Evolutionary conservation across 2,888 invertebrate species (phyloP).

Genomic region (Venusia cambrica): DNA sequence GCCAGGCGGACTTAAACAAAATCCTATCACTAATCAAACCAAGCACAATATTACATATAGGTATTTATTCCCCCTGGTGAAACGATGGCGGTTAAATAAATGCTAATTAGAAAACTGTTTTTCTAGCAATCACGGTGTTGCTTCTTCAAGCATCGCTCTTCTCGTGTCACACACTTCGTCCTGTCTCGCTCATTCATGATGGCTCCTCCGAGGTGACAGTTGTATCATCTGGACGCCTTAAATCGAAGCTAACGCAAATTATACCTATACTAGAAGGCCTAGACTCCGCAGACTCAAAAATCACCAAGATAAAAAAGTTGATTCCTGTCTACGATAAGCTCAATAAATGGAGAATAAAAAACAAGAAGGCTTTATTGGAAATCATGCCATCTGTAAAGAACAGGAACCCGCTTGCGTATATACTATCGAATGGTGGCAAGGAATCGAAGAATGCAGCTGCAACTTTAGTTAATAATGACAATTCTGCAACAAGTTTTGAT

Average conservation of each 20-base stretch:
- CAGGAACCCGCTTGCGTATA: slow-evolving; percentile 11
- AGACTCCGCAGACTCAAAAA: slow-evolving; percentile 8
- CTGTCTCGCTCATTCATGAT: slow-evolving; percentile 6
- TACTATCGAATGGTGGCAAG: slow-evolving; percentile 7
- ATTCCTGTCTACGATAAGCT: slow-evolving; percentile 12
- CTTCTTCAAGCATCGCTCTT: slow-evolving; percentile 9
- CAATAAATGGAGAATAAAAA: slow-evolving; percentile 6
- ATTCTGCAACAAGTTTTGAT: no score
- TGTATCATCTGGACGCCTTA: neutral
- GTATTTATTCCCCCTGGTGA: no score
- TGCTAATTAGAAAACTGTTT: no score
- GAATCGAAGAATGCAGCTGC: no score
- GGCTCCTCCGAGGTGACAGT: neutral
- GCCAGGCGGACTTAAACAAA: no score
- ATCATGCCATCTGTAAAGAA: slow-evolving; percentile 11
- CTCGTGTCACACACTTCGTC: slow-evolving; percentile 11
- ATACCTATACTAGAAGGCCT: slow-evolving; percentile 12
- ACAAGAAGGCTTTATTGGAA: slow-evolving; percentile 5
- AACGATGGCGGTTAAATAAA: no score
- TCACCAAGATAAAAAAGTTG: slow-evolving; percentile 11
- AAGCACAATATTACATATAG: no score
- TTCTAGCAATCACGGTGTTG: slow-evolving; percentile 9
- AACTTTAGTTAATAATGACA: no score
- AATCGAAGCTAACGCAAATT: slow-evolving; percentile 9
- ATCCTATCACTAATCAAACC: no score